Evolutionary conservation across 2,888 invertebrate genomes (phyloP), one percentile per base, ranked within the genome.

Genomic region (Microdon myrmicae): DNA sequence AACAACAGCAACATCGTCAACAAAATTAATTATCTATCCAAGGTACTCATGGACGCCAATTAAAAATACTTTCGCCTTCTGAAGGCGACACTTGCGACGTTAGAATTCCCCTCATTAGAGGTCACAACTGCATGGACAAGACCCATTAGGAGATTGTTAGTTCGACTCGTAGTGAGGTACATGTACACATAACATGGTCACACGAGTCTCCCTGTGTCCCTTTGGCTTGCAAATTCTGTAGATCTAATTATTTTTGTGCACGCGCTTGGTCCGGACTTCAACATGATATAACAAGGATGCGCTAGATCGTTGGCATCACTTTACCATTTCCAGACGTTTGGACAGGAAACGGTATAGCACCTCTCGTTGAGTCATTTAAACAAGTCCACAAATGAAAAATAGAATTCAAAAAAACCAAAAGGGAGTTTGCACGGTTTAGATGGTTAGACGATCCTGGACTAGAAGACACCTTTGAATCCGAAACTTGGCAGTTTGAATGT

Each of bases 11-110:
- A 29, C 23, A 25, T 37, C 34, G n/a, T n/a, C n/a, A 43, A 32
- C 45, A 53, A 58, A 64, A 64, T 64, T 64, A 64, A 64, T 58
- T 58, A 64, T 64, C 58, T 48, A 45, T 54, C 47, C 16, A 22
- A 39, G 13, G 39, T 38, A 25, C 32, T 20, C 19, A 51, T 26
- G 51, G 35, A 41, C 37, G 45, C 64, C 58, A 64, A 64, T 64
- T 64, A 64, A 64, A 64, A 58, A 53, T 64, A 64, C 64, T 64
- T 64, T 64, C 64, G 64, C 64, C 64, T 64, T 64, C 64, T 32
- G 13, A 53, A 58, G 47, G n/a, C n/a, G n/a, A 64, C 64, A 64
- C 64, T 64, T 64, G 64, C 64, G 48, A 43, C 20, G 29, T 39
- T 34, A 39, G 51, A 53, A 39, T 23, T n/a, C n/a, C 29, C 44